Evolutionary conservation across 2,113 vertebrate species (phyloP).

Genomic region (Polypterus bichir): DNA sequence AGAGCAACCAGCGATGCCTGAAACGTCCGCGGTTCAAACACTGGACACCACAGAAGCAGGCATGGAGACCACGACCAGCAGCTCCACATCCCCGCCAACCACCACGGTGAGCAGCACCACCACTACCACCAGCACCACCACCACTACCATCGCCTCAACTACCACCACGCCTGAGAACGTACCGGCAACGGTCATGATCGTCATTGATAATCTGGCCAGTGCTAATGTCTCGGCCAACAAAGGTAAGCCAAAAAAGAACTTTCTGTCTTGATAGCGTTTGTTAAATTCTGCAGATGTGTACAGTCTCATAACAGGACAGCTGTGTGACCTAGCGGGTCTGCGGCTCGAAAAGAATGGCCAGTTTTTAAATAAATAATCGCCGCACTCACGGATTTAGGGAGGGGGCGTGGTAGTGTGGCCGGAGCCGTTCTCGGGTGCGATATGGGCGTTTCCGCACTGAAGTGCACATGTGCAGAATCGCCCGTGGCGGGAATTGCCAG

Average conservation of each 20-base stretch:
- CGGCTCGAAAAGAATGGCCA: too few species aligned
- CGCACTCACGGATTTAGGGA: too few species aligned
- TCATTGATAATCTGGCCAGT: conserved; percentile 46
- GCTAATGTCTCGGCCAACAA: conserved; percentile 41
- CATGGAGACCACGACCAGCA: conserved; percentile 25
- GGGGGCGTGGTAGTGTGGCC: too few species aligned
- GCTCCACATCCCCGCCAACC: neutral
- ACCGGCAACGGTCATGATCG: conserved; percentile 36
- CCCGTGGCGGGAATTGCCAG: too few species aligned
- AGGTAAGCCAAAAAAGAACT: conserved; percentile 27
- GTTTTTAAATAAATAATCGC: too few species aligned
- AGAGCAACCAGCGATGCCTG: conserved; percentile 17
- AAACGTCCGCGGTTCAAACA: conserved; percentile 23
- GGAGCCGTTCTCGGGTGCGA: too few species aligned
- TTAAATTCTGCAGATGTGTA: too few species aligned
- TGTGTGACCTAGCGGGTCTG: too few species aligned
- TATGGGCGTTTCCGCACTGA: too few species aligned
- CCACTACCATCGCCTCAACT: conserved; percentile 11
- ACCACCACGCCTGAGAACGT: conserved; percentile 28
- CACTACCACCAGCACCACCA: conserved; percentile 14
- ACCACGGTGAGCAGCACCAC: conserved; percentile 22
- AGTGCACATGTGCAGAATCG: too few species aligned
- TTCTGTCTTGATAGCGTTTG: too few species aligned
- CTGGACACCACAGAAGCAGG: conserved; percentile 19
- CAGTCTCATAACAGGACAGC: too few species aligned